Base-by-base conservation (phyloP, 2,113 vertebrate genomes). In the Spilogale gracilis region DNA sequence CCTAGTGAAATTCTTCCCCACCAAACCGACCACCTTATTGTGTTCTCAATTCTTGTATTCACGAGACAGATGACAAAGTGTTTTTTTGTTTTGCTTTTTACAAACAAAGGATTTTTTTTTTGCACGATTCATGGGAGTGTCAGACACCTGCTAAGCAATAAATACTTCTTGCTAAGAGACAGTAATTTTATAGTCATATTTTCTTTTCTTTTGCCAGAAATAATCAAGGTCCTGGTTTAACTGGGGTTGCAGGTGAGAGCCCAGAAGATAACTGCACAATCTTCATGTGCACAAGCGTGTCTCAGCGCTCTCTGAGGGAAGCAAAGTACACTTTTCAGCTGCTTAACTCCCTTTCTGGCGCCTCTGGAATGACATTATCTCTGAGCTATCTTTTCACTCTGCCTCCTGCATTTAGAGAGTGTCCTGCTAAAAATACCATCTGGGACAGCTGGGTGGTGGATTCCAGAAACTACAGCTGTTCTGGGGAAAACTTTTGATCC, bases 381-480 rank as follows among this genome's bases (percentile, higher is more conserved):
- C 78, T 73, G 89, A 93, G 38, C 12, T 80, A 1, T 65, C 82
- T 8, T 58, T 45, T 92, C 69, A 27, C 91, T 21, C 9, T 83
- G 78, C 7, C 38, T 85, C 85, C 52, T 1, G 0, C 76, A 52
- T 32, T 86, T 96, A 61, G 9, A 94, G 91, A 71, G 10, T 9
- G 7, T 20, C 23, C 3, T 50, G 9, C 93, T 91, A 93, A 96
- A 96, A 94, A 96, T 52, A 67, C 84, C 20, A 16, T 80, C 76
- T 4, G 18, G 27, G 73, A 91, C 74, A 98, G 95, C 90, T 96
- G 56, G 87, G 80, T 9, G 48, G 21, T 25, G n/a, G 67, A 85
- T 45, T 43, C 20, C 52, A 45, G 74, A 88, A 89, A 21, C 67
- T 54, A 43, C 96, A 98, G 94, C 96, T 97, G 97, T 67, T 95